phyloP scores from a whole-genome alignment of 2,888 invertebrate species.

The Leptinotarsa haldemani region DNA sequence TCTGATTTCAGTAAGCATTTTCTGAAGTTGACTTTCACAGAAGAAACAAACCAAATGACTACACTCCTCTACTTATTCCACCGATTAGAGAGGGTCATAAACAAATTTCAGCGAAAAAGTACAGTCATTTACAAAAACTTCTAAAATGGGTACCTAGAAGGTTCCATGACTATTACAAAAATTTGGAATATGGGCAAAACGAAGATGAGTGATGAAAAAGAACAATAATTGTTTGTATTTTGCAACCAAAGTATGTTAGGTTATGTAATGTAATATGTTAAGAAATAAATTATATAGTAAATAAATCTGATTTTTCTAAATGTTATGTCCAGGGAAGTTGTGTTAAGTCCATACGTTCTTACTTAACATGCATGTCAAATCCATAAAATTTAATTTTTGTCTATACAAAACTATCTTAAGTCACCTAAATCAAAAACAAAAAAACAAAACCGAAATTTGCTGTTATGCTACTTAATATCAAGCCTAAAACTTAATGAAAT shows the following conservation, averaged over 20 bases:
- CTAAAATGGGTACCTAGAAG: background rate
- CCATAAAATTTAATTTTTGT: background rate
- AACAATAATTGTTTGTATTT: background rate
- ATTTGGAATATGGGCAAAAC: constrained; percentile 2
- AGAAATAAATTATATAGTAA: background rate
- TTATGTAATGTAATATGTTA: background rate
- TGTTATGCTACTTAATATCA: background rate
- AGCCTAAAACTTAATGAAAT: background rate
- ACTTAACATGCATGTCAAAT: background rate
- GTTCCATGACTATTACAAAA: constrained; percentile 8
- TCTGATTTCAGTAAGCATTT: background rate
- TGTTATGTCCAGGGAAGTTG: background rate
- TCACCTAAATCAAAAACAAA: background rate
- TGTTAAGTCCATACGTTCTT: background rate
- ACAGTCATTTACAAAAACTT: background rate
- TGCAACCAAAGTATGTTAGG: background rate
- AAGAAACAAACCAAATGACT: background rate
- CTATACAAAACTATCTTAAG: background rate
- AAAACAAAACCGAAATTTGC: background rate
- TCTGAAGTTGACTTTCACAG: background rate
- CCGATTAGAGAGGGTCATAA: background rate
- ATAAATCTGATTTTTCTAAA: background rate
- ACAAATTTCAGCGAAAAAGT: background rate
- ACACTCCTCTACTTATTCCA: background rate
- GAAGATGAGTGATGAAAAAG: background rate